A percentile compares a stretch with the other conserved stretches of the same genome.
These are phyloP conservation scores for Naso thynnoides DNA, from an alignment of 2,797 vertebrate genomes.

Conservation along the genomic window DNA sequence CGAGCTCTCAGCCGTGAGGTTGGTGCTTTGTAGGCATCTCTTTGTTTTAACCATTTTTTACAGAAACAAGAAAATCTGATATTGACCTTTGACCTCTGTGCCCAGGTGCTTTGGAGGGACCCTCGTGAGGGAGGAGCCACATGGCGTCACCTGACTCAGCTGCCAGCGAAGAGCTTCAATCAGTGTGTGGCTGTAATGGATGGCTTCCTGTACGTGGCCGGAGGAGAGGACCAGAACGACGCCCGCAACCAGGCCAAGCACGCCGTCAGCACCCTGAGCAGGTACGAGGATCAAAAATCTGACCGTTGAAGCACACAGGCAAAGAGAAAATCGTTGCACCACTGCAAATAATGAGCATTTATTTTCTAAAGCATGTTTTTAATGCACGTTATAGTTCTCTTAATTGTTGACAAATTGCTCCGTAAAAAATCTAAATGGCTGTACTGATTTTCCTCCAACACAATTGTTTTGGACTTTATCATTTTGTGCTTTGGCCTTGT, in stretches of 20 bases:
- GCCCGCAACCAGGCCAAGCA: conserved; percentile 91
- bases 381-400: no score
- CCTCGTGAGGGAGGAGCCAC: conserved; percentile 83
- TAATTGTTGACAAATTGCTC: no score
- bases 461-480: no score
- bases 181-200: conserved; percentile 91
- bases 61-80: not conserved
- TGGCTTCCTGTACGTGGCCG: conserved; percentile 89
- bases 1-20: conserved; percentile 89
- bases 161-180: conserved; percentile 91
- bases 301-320: not conserved
- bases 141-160: conserved; percentile 89
- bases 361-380: not conserved
- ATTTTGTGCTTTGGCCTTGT: no score
- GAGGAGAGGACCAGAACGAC: conserved; percentile 91
- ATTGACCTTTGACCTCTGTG: conserved; percentile 46
- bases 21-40: not conserved
- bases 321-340: not conserved
- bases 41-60: no score
- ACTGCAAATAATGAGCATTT: not conserved
- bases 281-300: conserved; percentile 66
- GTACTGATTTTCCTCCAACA: no score
- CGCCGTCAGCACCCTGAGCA: conserved; percentile 89
- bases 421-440: no score
- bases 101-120: conserved; percentile 86